Base-by-base conservation (phyloP, 1,140 invertebrate species). In the Delia radicum region DNA sequence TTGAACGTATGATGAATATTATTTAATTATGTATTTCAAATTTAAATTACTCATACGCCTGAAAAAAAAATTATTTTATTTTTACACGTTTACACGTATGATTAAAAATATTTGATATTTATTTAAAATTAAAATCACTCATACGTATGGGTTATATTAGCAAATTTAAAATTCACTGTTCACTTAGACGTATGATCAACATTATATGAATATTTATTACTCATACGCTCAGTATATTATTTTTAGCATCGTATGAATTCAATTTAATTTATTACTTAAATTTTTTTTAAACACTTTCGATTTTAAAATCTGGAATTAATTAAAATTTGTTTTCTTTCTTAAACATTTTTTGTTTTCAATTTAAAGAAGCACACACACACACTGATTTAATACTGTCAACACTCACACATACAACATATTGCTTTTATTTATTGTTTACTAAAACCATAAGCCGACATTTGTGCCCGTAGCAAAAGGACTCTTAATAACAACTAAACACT, bases 381-480 rank as follows among this genome's bases (percentile, higher is more conserved):
- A n/a, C n/a, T n/a, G n/a, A n/a, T n/a, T n/a, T n/a, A n/a, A n/a
- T n/a, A n/a, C n/a, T n/a, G n/a, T 15, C 7, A 42, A 42, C 37
- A 42, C 37, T 42, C n/a, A n/a, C n/a, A n/a, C n/a, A n/a, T n/a
- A n/a, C n/a, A n/a, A n/a, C n/a, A n/a, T n/a, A n/a, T n/a, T n/a
- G n/a, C n/a, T n/a, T n/a, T n/a, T n/a, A n/a, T 55, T 55, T 55
- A 6, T 15, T 55, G 15, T 55, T 55, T 21, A 21, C 6, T 21
- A 24, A 63, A 27, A 27, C 15, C 26, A 33, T 33, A 69, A 24
- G 65, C 29, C 29, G 29, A 69, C 65, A 33, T 27, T 33, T 33
- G 31, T 61, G 75, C 75, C 75, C 75, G 75, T 76, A 76, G 75
- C 75, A 62, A 62, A 69, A 76, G 75, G 71, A 76, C 61, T 76